Evolutionary conservation across 2,113 vertebrate genomes (phyloP).

Genomic region (Ramphastos sulfuratus): DNA sequence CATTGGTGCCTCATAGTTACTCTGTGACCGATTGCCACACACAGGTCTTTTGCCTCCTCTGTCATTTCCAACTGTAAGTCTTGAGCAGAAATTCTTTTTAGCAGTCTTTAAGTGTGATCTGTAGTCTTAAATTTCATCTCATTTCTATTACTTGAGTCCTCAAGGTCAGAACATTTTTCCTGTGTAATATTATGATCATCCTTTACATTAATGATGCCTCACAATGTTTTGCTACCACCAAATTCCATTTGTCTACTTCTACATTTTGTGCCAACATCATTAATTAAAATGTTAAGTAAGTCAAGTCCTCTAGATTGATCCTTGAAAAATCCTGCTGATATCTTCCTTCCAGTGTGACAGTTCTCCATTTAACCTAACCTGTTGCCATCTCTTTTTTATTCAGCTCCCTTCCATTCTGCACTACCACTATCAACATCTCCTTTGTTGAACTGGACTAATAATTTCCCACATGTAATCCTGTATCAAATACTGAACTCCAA

Average conservation of each 20-base stretch:
- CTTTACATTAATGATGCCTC: constrained; percentile 19
- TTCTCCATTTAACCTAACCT: neutral
- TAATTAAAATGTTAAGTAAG: constrained; percentile 46
- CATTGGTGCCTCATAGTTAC: neutral
- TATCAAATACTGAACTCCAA: neutral
- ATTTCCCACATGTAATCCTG: neutral
- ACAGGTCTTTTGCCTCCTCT: constrained; percentile 48
- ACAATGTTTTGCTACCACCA: constrained; percentile 37
- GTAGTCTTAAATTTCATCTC: constrained; percentile 44
- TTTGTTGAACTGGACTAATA: neutral
- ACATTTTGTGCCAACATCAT: constrained; percentile 17
- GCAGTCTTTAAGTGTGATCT: constrained; percentile 4
- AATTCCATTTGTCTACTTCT: constrained; percentile 31
- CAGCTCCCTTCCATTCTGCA: neutral
- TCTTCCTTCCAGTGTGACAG: neutral
- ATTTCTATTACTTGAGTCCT: constrained; percentile 32
- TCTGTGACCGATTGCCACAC: constrained; percentile 21
- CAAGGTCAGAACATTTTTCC: constrained; percentile 39
- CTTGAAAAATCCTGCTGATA: constrained; percentile 32
- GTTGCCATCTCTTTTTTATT: neutral
- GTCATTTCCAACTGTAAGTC: constrained; percentile 30
- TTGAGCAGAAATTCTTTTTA: constrained; percentile 37
- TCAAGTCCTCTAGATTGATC: neutral
- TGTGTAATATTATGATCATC: constrained; percentile 1
- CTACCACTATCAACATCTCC: neutral